Percentiles rank a stretch among this genome's conserved stretches.
phyloP scores from a whole-genome alignment of 2,888 invertebrate genomes.

The Ophion ventricosus region DNA sequence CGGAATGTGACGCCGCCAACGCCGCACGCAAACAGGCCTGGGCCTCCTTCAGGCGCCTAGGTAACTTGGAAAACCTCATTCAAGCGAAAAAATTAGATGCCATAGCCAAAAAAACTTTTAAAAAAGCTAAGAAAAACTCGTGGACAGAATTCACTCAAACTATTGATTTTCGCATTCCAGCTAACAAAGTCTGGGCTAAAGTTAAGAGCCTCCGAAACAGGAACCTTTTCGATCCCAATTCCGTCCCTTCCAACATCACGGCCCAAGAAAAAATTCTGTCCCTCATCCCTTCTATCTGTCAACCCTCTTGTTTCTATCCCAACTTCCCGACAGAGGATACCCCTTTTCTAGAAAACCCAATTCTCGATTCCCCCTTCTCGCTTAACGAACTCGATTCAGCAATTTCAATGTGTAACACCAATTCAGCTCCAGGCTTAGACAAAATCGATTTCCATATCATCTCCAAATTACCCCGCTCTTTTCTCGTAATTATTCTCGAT shows the following conservation, averaged over 20 bases:
- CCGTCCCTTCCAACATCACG: not conserved
- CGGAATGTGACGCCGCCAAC: constrained; percentile 10
- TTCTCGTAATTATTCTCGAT: not conserved
- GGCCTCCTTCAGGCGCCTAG: constrained; percentile 11
- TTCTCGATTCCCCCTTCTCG: constrained; percentile 22
- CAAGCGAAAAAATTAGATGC: constrained; percentile 33
- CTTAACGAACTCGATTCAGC: constrained; percentile 10
- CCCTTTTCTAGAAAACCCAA: constrained; percentile 3
- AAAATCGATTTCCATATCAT: constrained; percentile 19
- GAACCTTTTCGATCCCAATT: constrained; percentile 17
- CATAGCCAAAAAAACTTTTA: constrained; percentile 23
- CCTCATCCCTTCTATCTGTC: constrained; percentile 13
- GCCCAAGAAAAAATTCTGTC: constrained; percentile 12
- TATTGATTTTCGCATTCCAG: constrained; percentile 17
- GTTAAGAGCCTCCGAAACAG: constrained; percentile 15
- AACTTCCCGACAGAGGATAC: constrained; percentile 17
- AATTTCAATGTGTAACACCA: not conserved
- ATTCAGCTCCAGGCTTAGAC: constrained; percentile 1
- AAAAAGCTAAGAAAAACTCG: constrained; percentile 19
- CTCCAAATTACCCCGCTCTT: not conserved
- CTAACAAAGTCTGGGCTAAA: constrained; percentile 17
- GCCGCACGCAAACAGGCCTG: constrained; percentile 28
- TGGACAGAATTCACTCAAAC: constrained; percentile 18
- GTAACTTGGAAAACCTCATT: constrained; percentile 1
- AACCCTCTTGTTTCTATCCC: constrained; percentile 21